Evolutionary conservation across 1,140 invertebrate species (phyloP).

Genomic region (Anoplolepis gracilipes): DNA sequence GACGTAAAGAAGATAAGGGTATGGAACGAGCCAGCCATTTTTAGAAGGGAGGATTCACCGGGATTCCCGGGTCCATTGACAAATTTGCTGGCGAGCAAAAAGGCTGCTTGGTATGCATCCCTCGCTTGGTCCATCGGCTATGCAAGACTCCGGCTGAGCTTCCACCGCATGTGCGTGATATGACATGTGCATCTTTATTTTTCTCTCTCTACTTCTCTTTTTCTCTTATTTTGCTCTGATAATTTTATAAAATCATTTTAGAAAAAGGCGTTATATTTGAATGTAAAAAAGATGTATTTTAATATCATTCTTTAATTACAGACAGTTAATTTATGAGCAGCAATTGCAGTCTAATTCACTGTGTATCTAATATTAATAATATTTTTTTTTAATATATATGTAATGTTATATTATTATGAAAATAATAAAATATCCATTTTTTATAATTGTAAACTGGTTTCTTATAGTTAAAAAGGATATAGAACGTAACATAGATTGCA

Average conservation of each 20-base stretch:
- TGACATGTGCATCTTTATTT: conserved; percentile 45
- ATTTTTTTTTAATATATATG: not conserved
- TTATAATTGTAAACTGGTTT: not conserved
- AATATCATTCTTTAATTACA: not conserved
- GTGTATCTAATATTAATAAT: not conserved
- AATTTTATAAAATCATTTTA: not conserved
- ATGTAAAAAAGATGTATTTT: not conserved
- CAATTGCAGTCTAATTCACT: not conserved
- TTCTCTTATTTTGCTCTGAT: not conserved
- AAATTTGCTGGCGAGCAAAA: conserved; percentile 76
- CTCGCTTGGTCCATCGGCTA: conserved; percentile 70
- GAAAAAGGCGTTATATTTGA: not conserved
- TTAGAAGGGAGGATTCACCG: conserved; percentile 60
- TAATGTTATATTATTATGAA: not conserved
- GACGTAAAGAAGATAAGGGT: conserved; percentile 58
- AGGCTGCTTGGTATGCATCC: conserved; percentile 78
- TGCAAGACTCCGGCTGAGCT: conserved; percentile 51
- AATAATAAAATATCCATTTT: not conserved
- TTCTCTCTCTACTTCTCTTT: not conserved
- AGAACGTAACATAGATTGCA: not conserved
- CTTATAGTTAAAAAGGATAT: not conserved
- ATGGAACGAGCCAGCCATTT: conserved; percentile 32
- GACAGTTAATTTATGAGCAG: not conserved
- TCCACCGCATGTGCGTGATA: conserved; percentile 61
- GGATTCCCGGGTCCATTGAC: conserved; percentile 71